These are phyloP conservation scores for Tachysurus vachellii DNA, from an alignment of 2,113 vertebrate species.

Conservation along the genomic window DNA sequence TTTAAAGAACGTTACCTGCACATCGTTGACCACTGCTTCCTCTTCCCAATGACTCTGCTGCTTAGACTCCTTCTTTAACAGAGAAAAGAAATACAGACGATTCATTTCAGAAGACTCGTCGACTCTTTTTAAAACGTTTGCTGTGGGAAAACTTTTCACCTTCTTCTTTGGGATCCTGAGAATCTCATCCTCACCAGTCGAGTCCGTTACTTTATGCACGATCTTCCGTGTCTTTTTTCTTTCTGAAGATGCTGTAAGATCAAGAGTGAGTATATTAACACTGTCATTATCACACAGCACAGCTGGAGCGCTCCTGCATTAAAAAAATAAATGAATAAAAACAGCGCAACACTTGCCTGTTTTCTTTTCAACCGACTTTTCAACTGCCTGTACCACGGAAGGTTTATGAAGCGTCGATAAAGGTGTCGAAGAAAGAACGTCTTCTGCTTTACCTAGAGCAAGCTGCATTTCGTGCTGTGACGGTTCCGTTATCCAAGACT, in stretches of 20 bases:
- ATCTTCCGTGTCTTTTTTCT: constrained; percentile 88
- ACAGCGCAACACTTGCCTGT: constrained; percentile 13
- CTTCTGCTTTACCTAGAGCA: constrained; percentile 28
- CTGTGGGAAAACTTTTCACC: constrained; percentile 49
- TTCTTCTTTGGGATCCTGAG: constrained; percentile 82
- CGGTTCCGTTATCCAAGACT: neutral
- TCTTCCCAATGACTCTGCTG: constrained; percentile 52
- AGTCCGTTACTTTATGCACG: constrained; percentile 87
- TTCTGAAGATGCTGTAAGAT: constrained; percentile 61
- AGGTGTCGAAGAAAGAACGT: constrained; percentile 22
- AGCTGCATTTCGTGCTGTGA: constrained; percentile 48
- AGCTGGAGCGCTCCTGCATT: neutral
- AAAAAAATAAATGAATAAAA: neutral
- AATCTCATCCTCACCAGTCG: constrained; percentile 84
- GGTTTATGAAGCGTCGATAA: constrained; percentile 35
- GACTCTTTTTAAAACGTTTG: neutral
- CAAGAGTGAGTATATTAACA: too few species aligned
- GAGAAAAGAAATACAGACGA: neutral
- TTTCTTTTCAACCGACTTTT: constrained; percentile 35
- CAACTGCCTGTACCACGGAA: constrained; percentile 19
- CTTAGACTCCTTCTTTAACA: constrained; percentile 62
- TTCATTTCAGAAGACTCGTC: neutral
- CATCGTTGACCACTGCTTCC: constrained; percentile 60
- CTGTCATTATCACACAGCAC: neutral
- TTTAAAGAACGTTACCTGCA: constrained; percentile 58